Conservation (phyloP, 2,113 vertebrate species). For the Chroicocephalus ridibundus region DNA sequence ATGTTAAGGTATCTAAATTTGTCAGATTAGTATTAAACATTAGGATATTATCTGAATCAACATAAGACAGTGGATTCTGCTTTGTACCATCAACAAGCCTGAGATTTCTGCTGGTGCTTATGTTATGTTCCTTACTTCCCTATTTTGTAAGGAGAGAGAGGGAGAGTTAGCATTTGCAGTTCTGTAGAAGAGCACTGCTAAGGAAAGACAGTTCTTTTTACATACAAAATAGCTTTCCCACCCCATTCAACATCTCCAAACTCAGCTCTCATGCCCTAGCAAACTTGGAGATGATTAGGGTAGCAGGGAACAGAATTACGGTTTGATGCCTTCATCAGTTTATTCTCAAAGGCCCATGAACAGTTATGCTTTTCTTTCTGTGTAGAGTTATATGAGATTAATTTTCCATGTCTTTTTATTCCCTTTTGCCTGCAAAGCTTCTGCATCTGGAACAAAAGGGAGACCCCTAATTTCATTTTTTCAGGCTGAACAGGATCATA, state of each 20-base stretch:
- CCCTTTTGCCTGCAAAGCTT: background rate
- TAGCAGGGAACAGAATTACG: background rate
- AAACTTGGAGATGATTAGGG: background rate
- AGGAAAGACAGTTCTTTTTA: background rate
- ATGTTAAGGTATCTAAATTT: background rate
- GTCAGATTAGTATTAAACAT: background rate
- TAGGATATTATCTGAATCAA: background rate
- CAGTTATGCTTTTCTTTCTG: background rate
- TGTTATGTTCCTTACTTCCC: background rate
- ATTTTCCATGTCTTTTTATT: background rate
- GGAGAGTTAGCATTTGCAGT: background rate
- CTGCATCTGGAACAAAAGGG: conserved; percentile 23
- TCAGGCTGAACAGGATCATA: background rate
- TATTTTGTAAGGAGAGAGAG: background rate
- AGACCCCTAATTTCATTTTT: background rate
- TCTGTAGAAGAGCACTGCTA: background rate
- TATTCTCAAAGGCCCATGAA: conserved; percentile 44
- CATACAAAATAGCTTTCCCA: background rate
- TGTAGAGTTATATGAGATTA: background rate
- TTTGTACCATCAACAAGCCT: background rate
- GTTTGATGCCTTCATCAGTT: conserved; percentile 25
- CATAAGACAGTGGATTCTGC: background rate
- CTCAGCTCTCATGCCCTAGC: conserved; percentile 3
- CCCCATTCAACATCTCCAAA: conserved; percentile 2
- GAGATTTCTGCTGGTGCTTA: background rate